Base-by-base conservation (phyloP, 2,113 vertebrate species). In the Neolamprologus kungweensis region DNA sequence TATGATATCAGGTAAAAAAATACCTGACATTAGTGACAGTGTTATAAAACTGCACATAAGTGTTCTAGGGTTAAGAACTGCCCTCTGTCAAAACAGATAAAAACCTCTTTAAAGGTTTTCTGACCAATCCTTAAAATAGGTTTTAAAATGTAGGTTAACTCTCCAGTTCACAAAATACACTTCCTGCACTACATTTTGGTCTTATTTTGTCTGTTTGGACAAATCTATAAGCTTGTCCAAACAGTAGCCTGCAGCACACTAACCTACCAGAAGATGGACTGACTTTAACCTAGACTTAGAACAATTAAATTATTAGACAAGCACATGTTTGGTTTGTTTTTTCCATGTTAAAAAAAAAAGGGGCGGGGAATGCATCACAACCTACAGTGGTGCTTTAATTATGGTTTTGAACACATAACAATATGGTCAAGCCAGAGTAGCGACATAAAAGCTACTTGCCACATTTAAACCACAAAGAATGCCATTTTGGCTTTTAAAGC, bases 231-330 rank as follows among this genome's bases (percentile, higher is more conserved):
- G 82, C 50, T 37, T 54, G n/a, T 55, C 81, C 23, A 68, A 87
- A 91, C 55, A 85, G 28, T 63, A 51, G 28, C 37, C 73, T 78
- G 8, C 23, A 86, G 80, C 60, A 83, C 53, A 87, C 31, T 3
- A n/a, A 63, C 86, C 60, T 73, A 5, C 42, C 28, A 82, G 26
- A 9, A 81, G 75, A 12, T 14, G 19, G 68, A 91, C 79, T 78
- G 87, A 84, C 83, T 90, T 91, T 88, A 87, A 89, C 89, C 81
- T 89, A 90, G 78, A 88, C 87, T 91, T 85, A 84, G 87, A 95
- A 95, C 92, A 95, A 94, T 95, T 86, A 83, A 92, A 91, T 89
- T 55, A 94, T 87, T 85, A 91, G 91, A 86, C 85, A 90, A 87
- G 90, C 17, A 21, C 51, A 6, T 16, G 33, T 89, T 60, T 91